Evolutionary conservation across 2,888 invertebrate genomes (phyloP).

Genomic region (Cryptus armator): DNA sequence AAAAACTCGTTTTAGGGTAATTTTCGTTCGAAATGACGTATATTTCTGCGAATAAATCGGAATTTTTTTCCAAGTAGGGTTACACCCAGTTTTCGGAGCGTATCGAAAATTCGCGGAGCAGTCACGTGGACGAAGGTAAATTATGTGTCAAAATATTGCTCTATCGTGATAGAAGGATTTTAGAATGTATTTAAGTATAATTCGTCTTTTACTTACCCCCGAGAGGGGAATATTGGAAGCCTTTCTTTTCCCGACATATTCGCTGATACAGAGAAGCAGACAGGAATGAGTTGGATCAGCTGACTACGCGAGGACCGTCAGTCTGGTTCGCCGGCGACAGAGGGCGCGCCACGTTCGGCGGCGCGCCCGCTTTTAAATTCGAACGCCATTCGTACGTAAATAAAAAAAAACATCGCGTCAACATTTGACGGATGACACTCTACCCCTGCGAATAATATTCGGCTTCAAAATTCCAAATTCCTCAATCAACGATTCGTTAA

Average conservation of each 20-base stretch:
- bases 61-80: conserved; percentile 73
- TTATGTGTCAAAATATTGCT: conserved; percentile 5
- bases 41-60: conserved; percentile 7
- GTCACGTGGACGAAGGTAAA: background rate
- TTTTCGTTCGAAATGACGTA: background rate
- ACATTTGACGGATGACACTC: conserved; percentile 45
- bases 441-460: conserved; percentile 22
- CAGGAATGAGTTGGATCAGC: conserved; percentile 83
- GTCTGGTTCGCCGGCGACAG: conserved; percentile 40
- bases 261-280: conserved; percentile 77
- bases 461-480: conserved; percentile 51
- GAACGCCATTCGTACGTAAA: background rate
- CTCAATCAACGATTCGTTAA: conserved; percentile 15
- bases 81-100: conserved; percentile 81
- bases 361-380: conserved; percentile 54
- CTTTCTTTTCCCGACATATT: conserved; percentile 96
- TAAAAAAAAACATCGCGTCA: conserved; percentile 34
- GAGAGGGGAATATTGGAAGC: conserved; percentile 96
- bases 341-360: conserved; percentile 49
- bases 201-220: conserved; percentile 91
- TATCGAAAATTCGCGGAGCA: conserved; percentile 15
- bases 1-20: background rate
- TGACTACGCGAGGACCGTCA: conserved; percentile 80
- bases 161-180: conserved; percentile 22
- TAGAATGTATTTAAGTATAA: conserved; percentile 18